Base-by-base conservation (phyloP, 2,797 vertebrate genomes). In the Lutjanus argentimaculatus region DNA sequence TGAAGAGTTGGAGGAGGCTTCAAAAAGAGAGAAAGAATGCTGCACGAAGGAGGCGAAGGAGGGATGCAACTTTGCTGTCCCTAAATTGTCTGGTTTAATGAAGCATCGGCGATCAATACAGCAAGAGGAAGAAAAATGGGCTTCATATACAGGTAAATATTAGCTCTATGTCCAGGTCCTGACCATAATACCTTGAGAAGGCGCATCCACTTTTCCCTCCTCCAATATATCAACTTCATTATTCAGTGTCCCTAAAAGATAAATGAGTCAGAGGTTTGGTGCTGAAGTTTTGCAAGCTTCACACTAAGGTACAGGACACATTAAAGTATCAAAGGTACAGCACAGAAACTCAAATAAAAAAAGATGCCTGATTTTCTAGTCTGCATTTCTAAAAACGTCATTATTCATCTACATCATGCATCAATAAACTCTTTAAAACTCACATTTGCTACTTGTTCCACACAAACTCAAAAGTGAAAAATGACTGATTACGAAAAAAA, bases 11-110 rank as follows among this genome's bases (percentile, higher is more conserved):
- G 69, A 49, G 17, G 55, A 80, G 55, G 68, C 64, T 82, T 77
- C 12, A 65, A 66, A 85, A 87, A 70, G 71, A 49, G 43, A 48
- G 43, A 36, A 46, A 85, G 59, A 84, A 79, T 21, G 71, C 48
- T 53, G 57, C 51, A 70, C 15, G 63, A 53, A 57, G 49, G 68
- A 66, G 78, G 72, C 59, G 6, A 36, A 36, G 30, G 30, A 73
- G 74, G 53, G 71, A 86, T 79, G 66, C 56, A 72, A 72, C 67
- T 89, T 77, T 45, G 30, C 62, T 84, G 73, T 90, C 74, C 81
- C 72, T 73, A 89, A 88, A 90, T 89, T 89, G 83, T 48, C 49
- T 65, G 72, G 55, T 87, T 92, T 91, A 93, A 93, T 91, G 83
- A 92, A 91, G 83, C 84, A 22, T 67, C 46, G 40, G 12, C 55